These are phyloP conservation scores for Mantis religiosa DNA, from an alignment of 2,888 invertebrate genomes.

Conservation along the genomic window DNA sequence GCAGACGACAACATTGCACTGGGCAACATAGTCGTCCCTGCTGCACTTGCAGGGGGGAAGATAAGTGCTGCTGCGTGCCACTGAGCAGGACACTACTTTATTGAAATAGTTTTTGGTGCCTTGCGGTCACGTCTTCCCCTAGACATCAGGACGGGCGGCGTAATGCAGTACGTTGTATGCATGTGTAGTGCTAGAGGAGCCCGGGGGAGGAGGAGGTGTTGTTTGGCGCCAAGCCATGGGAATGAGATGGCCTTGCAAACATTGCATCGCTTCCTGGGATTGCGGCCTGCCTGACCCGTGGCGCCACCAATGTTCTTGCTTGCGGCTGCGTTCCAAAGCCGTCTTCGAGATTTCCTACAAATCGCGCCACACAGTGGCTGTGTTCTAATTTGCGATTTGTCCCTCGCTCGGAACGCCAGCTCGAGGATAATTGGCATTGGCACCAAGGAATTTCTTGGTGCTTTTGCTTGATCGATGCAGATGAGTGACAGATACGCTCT, in stretches of 20 bases:
- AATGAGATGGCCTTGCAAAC: conserved; percentile 7
- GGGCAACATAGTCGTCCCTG: neutral
- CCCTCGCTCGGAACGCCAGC: neutral
- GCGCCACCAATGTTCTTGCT: neutral
- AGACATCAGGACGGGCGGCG: neutral
- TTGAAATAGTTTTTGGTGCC: neutral
- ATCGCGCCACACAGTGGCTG: neutral
- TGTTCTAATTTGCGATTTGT: neutral
- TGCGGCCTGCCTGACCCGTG: neutral
- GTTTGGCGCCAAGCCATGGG: conserved; percentile 7
- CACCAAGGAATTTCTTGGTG: neutral
- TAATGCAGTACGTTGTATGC: conserved; percentile 2
- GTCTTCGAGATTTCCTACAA: neutral
- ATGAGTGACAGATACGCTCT: no score
- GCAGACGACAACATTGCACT: neutral
- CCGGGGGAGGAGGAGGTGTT: neutral
- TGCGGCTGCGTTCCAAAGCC: neutral
- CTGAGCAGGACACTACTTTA: neutral
- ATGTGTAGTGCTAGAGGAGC: neutral
- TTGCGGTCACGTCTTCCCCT: neutral
- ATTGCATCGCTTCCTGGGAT: neutral
- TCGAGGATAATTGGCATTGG: neutral
- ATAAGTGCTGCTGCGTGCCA: neutral
- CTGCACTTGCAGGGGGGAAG: neutral
- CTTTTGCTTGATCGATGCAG: neutral